Evolutionary conservation across 2,113 vertebrate species (phyloP), one percentile per base, ranked within the genome.

Genomic region (Planiliza haematocheilus): DNA sequence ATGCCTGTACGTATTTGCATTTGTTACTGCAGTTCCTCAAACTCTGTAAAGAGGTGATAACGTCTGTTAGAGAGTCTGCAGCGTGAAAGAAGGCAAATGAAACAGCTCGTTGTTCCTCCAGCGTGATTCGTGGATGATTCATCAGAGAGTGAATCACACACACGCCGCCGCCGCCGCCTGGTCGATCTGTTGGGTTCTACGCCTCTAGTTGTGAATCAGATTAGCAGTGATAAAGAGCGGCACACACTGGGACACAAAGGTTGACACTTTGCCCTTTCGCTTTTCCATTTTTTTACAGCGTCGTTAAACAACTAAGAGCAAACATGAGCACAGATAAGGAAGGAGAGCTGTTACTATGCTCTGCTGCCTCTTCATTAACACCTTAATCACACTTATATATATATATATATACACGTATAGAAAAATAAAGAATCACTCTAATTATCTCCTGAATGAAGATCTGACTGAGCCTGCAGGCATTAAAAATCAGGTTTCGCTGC

Each of bases 121-220:
- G 21, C 61, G n/a, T 39, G 58, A 74, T 62, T 61, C 16, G 63
- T 1, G 57, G 81, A 84, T 84, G 83, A 88, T 46, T 87, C 84
- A 80, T 64, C 55, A 5, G 24, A 39, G 45, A 6, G 63, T 34
- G 80, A 84, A 69, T 82, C 85, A 65, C 36, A 1, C 0, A 2
- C 11, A n/a, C 12, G 30, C 38, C 3, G 12, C 46, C 11, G 36
- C 39, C 5, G 24, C 5, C 24, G 24, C 24, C 24, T 2, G 24
- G 24, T 30, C 24, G 24, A 30, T 30, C 24, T 5, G 24, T 30
- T 30, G n/a, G n/a, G n/a, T n/a, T 30, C 24, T 30, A 5, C 24
- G 24, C 24, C 24, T 30, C 24, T 30, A 5, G 24, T 30, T 56
- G 2, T n/a, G 13, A 51, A 69, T 57, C 2, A 34, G 17, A 66